A percentile compares a stretch with the other conserved stretches of the same genome.
Evolutionary conservation across 2,113 vertebrate species (phyloP).

Genomic region (Girardinichthys multiradiatus): DNA sequence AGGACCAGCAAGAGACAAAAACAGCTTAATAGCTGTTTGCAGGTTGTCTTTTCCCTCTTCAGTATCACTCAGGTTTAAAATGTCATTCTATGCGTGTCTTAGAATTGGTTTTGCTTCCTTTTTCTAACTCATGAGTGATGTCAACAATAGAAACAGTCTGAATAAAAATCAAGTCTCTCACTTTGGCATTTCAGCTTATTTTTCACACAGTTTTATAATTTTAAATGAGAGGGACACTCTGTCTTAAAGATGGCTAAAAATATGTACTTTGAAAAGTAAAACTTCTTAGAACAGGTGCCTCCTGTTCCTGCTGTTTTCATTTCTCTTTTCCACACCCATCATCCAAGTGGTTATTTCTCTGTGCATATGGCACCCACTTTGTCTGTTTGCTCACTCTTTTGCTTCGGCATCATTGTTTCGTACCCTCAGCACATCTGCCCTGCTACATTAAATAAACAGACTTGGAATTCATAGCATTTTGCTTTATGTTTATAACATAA

Average conservation of each 20-base stretch:
- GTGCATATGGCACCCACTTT: conserved; percentile 53
- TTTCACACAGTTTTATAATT: conserved; percentile 9
- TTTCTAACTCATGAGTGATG: conserved; percentile 36
- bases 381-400: conserved; percentile 45
- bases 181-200: conserved; percentile 38
- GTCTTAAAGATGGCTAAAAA: conserved; percentile 10
- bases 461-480: conserved; percentile 71
- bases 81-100: conserved; percentile 24
- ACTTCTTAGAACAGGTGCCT: conserved; percentile 22
- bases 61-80: conserved; percentile 44
- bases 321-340: conserved; percentile 55
- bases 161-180: conserved; percentile 42
- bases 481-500: conserved; percentile 56
- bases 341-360: conserved; percentile 58
- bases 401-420: conserved; percentile 38
- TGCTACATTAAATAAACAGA: conserved; percentile 49
- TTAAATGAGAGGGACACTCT: conserved; percentile 32
- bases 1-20: conserved; percentile 17
- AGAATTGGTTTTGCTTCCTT: conserved; percentile 9
- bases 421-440: conserved; percentile 52
- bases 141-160: conserved; percentile 34
- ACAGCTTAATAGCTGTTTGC: conserved; percentile 41
- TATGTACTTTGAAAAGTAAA: conserved; percentile 14
- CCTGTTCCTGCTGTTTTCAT: conserved; percentile 45
- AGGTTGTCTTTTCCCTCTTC: conserved; percentile 31